Base-by-base conservation (phyloP, 2,797 vertebrate species). In the Ispidina picta region DNA sequence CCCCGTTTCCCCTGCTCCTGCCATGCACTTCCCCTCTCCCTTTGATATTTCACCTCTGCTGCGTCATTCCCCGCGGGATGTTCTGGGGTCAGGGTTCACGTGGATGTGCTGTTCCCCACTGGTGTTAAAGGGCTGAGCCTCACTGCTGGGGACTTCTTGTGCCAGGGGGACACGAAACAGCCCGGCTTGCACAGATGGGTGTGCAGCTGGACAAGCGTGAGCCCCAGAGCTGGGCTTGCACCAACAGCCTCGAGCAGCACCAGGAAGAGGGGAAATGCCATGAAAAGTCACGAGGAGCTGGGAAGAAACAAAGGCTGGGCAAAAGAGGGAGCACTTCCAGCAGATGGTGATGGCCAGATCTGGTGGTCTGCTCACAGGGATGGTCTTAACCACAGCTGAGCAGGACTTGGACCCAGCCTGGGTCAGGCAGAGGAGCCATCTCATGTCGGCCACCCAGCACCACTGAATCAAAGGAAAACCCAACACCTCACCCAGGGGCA, bases 1-100 rank as follows among this genome's bases (percentile, higher is more conserved):
- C 72, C 46, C 82, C 2, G 4, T 12, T 96, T 97, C 95, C 93
- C 91, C 83, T 94, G 88, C 89, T 93, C 90, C 49, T 86, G 76
- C 88, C 86, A 37, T 46, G 86, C 80, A 83, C 91, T 96, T 96
- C 95, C 95, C 55, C 0, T 86, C 71, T 83, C 84, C 76, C 91
- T 96, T 95, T 92, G 91, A 91, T 95, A 90, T 62, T 90, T 91
- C 89, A 83, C 92, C 94, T 94, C 74, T 1, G 2, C 88, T 94
- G 83, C 84, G 80, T 95, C 96, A 94, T 28, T 89, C 39, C 85
- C 65, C 0, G 0, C 5, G 46, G 49, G 85, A 60, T 2, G 1
- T 14, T 78, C 12, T 12, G 69, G 70, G 60, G 69, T n/a, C 60
- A 0, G 23, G 37, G 26, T 68, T 88, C 79, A 29, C 1, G 1